Conservation (phyloP, 2,888 invertebrate species). For the Leptopilina drosophilae region DNA sequence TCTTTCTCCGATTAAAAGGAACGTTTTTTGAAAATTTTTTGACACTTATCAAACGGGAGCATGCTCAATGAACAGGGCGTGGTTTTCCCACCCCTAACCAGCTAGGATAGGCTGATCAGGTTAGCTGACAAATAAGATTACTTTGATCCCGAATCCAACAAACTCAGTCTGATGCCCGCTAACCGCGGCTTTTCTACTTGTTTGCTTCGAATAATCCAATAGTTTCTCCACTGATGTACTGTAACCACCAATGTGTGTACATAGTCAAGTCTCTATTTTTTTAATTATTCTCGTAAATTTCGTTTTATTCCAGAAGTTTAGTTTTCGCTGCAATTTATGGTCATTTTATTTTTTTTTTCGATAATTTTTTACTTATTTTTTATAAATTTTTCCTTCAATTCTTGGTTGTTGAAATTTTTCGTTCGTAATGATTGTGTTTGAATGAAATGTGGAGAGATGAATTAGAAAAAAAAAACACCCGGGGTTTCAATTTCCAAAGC, state of each 20-base stretch:
- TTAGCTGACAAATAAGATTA: slow-evolving; percentile 75
- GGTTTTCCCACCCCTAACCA: slow-evolving; percentile 72
- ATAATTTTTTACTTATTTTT: no score
- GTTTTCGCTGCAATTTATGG: background rate
- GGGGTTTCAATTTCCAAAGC: slow-evolving; percentile 29
- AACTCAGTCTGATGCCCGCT: slow-evolving; percentile 74
- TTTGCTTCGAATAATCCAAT: slow-evolving; percentile 74
- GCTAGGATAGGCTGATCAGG: slow-evolving; percentile 75
- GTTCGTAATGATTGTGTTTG: no score
- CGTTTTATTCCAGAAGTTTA: background rate
- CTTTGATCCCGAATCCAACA: slow-evolving; percentile 77
- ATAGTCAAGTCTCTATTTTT: background rate
- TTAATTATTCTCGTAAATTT: background rate
- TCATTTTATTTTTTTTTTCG: background rate
- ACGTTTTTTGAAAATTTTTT: slow-evolving; percentile 23
- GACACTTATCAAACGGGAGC: slow-evolving; percentile 15
- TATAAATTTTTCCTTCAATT: no score
- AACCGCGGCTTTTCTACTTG: slow-evolving; percentile 69
- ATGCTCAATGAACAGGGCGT: slow-evolving; percentile 68
- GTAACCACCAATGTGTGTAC: slow-evolving; percentile 37
- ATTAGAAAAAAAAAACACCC: background rate
- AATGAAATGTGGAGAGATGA: background rate
- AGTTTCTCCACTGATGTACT: slow-evolving; percentile 63
- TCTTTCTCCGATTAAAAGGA: background rate
- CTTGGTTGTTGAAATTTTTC: no score